These are phyloP conservation scores for Aleadryas rufinucha DNA, from an alignment of 2,113 vertebrate genomes.

Conservation along the genomic window DNA sequence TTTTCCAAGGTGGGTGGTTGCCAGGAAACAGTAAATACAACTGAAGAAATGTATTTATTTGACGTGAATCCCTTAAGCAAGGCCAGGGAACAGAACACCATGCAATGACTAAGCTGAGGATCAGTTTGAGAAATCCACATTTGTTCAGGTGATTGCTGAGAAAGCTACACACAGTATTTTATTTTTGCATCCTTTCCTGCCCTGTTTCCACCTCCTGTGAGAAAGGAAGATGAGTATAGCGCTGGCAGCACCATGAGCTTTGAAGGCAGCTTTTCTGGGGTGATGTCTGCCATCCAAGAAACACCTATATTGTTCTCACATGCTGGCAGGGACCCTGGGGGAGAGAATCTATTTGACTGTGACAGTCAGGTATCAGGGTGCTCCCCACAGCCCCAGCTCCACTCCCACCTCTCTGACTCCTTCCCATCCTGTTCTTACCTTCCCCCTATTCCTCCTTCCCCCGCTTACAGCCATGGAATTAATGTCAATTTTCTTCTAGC, in stretches of 20 bases:
- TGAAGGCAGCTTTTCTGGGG: not conserved
- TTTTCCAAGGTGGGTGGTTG: slow-evolving; percentile 6
- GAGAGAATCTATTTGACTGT: not conserved
- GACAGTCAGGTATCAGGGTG: no score
- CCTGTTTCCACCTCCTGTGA: not conserved
- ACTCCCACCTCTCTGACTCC: not conserved
- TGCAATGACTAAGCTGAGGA: not conserved
- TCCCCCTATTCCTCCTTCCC: not conserved
- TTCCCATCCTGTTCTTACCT: not conserved
- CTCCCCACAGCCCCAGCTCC: not conserved
- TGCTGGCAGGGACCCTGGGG: rapidly evolving
- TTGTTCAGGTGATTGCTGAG: not conserved
- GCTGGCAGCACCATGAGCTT: not conserved
- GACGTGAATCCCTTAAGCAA: not conserved
- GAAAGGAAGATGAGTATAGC: not conserved
- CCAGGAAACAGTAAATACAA: slow-evolving; percentile 18
- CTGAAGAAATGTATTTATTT: slow-evolving; percentile 4
- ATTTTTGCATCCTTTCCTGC: not conserved
- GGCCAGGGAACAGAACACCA: not conserved
- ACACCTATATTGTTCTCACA: not conserved
- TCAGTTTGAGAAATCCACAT: not conserved
- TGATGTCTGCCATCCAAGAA: not conserved
- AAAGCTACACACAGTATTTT: not conserved
- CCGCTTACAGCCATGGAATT: not conserved
- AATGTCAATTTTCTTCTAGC: not conserved